These are phyloP conservation scores for Ammodytes marinus DNA, from an alignment of 2,113 vertebrate genomes.

Conservation along the genomic window DNA sequence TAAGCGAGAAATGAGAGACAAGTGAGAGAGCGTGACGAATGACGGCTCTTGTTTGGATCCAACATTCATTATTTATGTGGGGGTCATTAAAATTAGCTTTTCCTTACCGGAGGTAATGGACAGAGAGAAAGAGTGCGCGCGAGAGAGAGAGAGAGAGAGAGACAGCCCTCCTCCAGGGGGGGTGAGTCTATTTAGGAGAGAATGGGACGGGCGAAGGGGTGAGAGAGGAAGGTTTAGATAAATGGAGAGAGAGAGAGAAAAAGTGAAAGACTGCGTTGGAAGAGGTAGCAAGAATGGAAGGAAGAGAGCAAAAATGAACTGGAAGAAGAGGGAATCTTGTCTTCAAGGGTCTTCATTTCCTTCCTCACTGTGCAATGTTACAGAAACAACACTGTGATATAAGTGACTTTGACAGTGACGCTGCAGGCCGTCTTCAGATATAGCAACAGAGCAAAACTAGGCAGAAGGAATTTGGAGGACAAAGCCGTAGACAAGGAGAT, in stretches of 20 bases:
- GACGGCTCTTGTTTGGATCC: conserved; percentile 49
- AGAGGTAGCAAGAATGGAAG: neutral
- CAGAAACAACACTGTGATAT: conserved; percentile 68
- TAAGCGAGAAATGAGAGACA: conserved; percentile 21
- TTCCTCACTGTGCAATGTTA: conserved; percentile 58
- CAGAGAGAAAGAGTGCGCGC: conserved; percentile 12
- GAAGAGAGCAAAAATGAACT: conserved; percentile 1
- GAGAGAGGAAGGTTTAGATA: neutral
- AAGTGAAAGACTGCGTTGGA: neutral
- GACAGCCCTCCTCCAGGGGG: conserved; percentile 9
- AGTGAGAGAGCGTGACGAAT: conserved; percentile 50
- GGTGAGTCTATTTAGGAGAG: conserved; percentile 50
- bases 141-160: conserved; percentile 13
- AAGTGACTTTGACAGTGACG: conserved; percentile 71
- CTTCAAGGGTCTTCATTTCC: conserved; percentile 68
- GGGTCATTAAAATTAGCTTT: conserved; percentile 62
- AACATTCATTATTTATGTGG: conserved; percentile 56
- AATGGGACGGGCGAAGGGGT: neutral
- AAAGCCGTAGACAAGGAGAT: conserved; percentile 58
- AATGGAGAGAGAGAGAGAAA: neutral
- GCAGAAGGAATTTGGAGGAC: conserved; percentile 49
- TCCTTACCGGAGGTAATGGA: conserved; percentile 53
- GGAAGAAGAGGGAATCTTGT: conserved; percentile 39
- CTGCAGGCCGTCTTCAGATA: conserved; percentile 70
- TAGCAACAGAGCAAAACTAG: conserved; percentile 56